Percentiles rank a stretch among this genome's conserved stretches.
Conservation (phyloP, 2,888 invertebrate genomes). For the Isoperla grammatica region DNA sequence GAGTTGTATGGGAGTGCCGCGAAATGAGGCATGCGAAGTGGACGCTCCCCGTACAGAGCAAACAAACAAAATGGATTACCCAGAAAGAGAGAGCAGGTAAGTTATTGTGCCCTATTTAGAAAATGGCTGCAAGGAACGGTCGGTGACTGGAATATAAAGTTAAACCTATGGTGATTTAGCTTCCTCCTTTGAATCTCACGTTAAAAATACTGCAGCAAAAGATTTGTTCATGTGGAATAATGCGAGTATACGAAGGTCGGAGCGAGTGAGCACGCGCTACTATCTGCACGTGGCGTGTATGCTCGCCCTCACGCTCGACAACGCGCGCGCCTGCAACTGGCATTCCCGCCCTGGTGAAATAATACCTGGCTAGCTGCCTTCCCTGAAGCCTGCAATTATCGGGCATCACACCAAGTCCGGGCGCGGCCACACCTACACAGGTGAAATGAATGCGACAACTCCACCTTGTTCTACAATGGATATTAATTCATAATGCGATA, state of each 20-base stretch:
- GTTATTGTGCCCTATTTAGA: conserved; percentile 11
- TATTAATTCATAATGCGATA: too few relatives aligned
- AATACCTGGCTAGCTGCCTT: too few relatives aligned
- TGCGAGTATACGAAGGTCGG: neutral
- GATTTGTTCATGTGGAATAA: conserved; percentile 12
- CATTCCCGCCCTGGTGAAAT: too few relatives aligned
- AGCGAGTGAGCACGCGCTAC: too few relatives aligned
- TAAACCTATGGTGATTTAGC: conserved; percentile 10
- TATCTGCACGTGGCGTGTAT: too few relatives aligned
- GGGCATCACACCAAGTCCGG: too few relatives aligned
- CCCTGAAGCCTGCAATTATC: too few relatives aligned
- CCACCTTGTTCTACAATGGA: too few relatives aligned
- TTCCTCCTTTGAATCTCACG: neutral
- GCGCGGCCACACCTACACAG: too few relatives aligned
- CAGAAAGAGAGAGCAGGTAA: conserved; percentile 7
- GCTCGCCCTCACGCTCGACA: too few relatives aligned
- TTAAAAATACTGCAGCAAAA: neutral
- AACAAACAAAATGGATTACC: conserved; percentile 15
- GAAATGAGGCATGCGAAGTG: conserved; percentile 15
- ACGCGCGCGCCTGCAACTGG: too few relatives aligned
- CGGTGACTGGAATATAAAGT: conserved; percentile 13
- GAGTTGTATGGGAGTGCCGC: conserved; percentile 2
- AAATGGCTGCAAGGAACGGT: conserved; percentile 3
- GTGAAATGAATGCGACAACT: too few relatives aligned
- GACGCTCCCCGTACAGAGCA: conserved; percentile 3